Conservation (phyloP, 2,888 invertebrate genomes). For the Ormyrus thymus region DNA sequence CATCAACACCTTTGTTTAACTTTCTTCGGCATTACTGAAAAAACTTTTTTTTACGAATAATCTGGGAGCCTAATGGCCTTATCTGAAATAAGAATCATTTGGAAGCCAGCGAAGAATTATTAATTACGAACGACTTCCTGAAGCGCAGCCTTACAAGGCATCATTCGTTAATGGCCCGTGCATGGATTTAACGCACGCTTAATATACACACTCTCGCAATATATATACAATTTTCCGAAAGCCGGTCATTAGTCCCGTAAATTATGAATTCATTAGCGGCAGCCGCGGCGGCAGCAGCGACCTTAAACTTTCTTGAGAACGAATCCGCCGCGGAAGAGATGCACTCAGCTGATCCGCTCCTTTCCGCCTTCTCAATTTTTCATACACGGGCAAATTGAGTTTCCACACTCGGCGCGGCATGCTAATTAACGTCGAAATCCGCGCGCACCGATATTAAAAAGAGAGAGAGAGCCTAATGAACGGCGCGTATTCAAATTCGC, state of each 20-base stretch:
- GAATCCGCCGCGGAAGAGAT: conserved; percentile 2
- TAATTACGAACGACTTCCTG: conserved; percentile 21
- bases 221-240: conserved; percentile 33
- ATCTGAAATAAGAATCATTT: too few relatives aligned
- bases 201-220: conserved; percentile 1
- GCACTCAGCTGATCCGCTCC: conserved; percentile 15
- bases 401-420: conserved; percentile 42
- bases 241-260: conserved; percentile 40
- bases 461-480: conserved; percentile 34
- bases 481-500: conserved; percentile 50
- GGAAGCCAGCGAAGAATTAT: not conserved
- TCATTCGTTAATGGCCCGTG: conserved; percentile 1
- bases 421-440: conserved; percentile 53
- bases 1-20: too few relatives aligned
- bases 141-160: not conserved
- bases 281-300: not conserved
- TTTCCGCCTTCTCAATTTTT: conserved; percentile 25
- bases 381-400: conserved; percentile 43
- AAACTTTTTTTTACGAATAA: too few relatives aligned
- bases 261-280: conserved; percentile 39
- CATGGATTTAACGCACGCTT: too few relatives aligned
- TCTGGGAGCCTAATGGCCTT: too few relatives aligned
- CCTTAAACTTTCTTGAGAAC: conserved; percentile 36
- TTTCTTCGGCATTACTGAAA: too few relatives aligned
- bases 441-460: conserved; percentile 38